A percentile compares a stretch with the other conserved stretches of the same genome.
Conservation (phyloP, 2,888 invertebrate species). For the Drosophila siamana region DNA sequence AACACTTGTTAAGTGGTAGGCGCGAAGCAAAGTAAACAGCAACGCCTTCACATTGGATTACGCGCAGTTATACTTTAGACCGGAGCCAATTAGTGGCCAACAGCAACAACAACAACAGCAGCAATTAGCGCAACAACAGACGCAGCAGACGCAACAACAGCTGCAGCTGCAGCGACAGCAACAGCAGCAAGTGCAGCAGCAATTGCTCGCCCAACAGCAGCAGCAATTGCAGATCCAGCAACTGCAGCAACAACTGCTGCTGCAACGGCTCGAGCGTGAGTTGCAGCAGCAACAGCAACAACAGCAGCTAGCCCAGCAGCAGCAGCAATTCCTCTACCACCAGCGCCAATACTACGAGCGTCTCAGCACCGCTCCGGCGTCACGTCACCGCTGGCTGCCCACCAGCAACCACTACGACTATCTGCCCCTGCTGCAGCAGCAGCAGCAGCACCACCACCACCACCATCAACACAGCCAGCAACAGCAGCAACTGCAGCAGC, state of each 20-base stretch:
- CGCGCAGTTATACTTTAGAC: slow-evolving; percentile 85
- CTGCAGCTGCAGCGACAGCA: slow-evolving; percentile 65
- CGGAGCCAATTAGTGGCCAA: slow-evolving; percentile 85
- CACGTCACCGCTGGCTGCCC: slow-evolving; percentile 66
- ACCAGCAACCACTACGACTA: slow-evolving; percentile 47
- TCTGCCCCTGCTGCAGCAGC: slow-evolving; percentile 34
- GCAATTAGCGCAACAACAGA: slow-evolving; percentile 50
- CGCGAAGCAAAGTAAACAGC: slow-evolving; percentile 63
- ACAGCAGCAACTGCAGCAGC: slow-evolving; percentile 55
- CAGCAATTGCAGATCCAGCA: slow-evolving; percentile 78
- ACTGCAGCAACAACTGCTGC: slow-evolving; percentile 76
- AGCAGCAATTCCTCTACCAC: slow-evolving; percentile 63
- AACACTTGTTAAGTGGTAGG: slow-evolving; percentile 57
- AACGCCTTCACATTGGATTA: slow-evolving; percentile 85
- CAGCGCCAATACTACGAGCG: slow-evolving; percentile 70
- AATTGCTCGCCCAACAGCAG: slow-evolving; percentile 80
- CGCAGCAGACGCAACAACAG: slow-evolving; percentile 59
- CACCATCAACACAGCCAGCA: slow-evolving; percentile 47
- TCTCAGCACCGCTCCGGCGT: slow-evolving; percentile 23
- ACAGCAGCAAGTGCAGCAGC: slow-evolving; percentile 75
- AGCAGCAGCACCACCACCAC: slow-evolving; percentile 40
- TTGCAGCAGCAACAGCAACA: slow-evolving; percentile 71
- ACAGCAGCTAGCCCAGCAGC: slow-evolving; percentile 62
- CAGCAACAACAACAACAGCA: slow-evolving; percentile 75
- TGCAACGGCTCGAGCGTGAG: slow-evolving; percentile 76